Percentiles rank a stretch among this genome's conserved stretches.
Evolutionary conservation across 1,140 invertebrate genomes (phyloP).

Genomic region (Augochlora pura): DNA sequence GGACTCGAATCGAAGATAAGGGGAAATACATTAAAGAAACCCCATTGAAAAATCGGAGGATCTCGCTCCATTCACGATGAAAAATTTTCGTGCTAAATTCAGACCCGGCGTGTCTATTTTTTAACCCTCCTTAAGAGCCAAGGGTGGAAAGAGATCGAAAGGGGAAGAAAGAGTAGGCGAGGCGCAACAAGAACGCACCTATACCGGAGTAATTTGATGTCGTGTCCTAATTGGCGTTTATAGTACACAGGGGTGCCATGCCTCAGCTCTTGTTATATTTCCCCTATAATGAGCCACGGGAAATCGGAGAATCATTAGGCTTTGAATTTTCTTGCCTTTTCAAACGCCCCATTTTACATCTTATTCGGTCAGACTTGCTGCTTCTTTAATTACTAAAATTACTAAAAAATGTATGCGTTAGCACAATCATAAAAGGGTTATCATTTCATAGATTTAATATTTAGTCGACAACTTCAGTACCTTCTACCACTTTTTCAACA

Average conservation of each 20-base stretch:
- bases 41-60: not conserved
- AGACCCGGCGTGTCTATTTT: slow-evolving; percentile 5
- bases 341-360: not conserved
- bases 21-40: too few relatives aligned
- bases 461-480: slow-evolving; percentile 8
- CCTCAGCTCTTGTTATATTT: slow-evolving; percentile 46
- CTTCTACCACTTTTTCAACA: not conserved
- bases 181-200: slow-evolving; percentile 14
- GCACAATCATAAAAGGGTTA: too few relatives aligned
- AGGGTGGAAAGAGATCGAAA: not conserved
- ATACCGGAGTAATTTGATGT: slow-evolving; percentile 62
- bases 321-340: not conserved
- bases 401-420: too few relatives aligned
- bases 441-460: too few relatives aligned
- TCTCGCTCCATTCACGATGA: not conserved
- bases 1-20: too few relatives aligned
- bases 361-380: too few relatives aligned
- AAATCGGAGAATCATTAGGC: slow-evolving; percentile 50
- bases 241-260: slow-evolving; percentile 56
- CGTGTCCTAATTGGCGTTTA: slow-evolving; percentile 65
- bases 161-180: slow-evolving; percentile 15
- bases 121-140: not conserved
- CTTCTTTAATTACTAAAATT: too few relatives aligned
- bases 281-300: slow-evolving; percentile 55
- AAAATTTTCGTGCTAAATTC: not conserved